A percentile compares a stretch with the other conserved stretches of the same genome.
phyloP scores from a whole-genome alignment of 2,797 vertebrate genomes.

The Hoplostethus mediterraneus region DNA sequence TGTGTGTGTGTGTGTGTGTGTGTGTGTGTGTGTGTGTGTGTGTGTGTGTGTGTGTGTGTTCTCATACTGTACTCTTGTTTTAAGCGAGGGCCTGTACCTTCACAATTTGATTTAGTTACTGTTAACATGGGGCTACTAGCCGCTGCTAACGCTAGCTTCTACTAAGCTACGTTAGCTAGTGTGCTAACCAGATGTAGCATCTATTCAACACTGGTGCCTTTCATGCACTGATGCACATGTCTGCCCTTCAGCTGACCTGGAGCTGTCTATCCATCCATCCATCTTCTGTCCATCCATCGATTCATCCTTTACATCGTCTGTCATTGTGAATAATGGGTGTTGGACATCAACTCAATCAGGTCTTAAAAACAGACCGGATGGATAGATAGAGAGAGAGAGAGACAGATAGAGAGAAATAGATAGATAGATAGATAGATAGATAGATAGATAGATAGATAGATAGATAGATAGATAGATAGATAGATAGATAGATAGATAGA shows the following conservation, averaged over 20 bases:
- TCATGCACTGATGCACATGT: too few species aligned
- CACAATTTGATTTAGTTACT: too few species aligned
- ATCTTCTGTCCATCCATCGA: background rate
- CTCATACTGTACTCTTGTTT: background rate
- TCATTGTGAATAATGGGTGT: background rate
- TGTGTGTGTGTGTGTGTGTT: conserved; percentile 12
- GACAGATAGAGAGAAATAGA: too few species aligned
- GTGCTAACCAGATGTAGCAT: too few species aligned
- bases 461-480: background rate
- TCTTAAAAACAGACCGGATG: too few species aligned
- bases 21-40: conserved; percentile 13
- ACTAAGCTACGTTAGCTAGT: too few species aligned
- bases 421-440: background rate
- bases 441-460: background rate
- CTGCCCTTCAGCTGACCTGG: background rate
- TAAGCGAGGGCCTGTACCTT: background rate
- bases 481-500: background rate
- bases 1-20: conserved; percentile 12
- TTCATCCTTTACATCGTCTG: background rate
- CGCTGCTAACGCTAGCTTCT: too few species aligned
- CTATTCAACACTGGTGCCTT: too few species aligned
- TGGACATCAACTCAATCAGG: too few species aligned
- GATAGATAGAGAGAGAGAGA: too few species aligned
- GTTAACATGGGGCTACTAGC: too few species aligned
- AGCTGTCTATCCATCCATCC: background rate